Base-by-base conservation (phyloP, 2,113 vertebrate species). In the Coptodon rendalli region DNA sequence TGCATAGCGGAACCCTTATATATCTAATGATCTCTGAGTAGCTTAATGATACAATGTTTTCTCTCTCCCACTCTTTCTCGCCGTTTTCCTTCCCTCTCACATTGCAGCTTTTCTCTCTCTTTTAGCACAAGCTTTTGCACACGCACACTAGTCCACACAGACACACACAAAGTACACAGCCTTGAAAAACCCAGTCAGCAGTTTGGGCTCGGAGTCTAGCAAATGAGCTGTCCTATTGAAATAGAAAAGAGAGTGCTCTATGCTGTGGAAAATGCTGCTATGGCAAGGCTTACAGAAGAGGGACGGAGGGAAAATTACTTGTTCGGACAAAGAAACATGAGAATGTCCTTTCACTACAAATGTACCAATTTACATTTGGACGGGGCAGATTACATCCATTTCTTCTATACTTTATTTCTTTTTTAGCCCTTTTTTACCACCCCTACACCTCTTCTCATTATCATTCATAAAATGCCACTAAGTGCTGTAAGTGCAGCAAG, bases 171-270 rank as follows among this genome's bases (percentile, higher is more conserved):
- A 93, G 87, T 89, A 92, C 90, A 88, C 92, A 84, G 92, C 91
- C 89, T 94, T 95, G 93, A 96, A 97, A 95, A 90, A 87, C 93
- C 86, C 93, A 95, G 96, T 97, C 96, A 97, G 97, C 96, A 97
- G 91, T 96, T 97, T 95, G 89, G 93, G 93, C 87, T 92, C 8
- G 84, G 95, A 96, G 95, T 96, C 95, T 96, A 95, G 97, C 95
- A 97, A 97, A 97, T 97, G 96, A 97, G 97, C 96, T 97, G 96
- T 97, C 96, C 95, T 96, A 96, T 96, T 96, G 96, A 96, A 96
- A 97, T 95, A 95, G 95, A 96, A 96, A 95, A 95, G 93, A 94
- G 94, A 95, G 94, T 90, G 91, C 93, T 94, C 94, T 82, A 90
- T 94, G 92, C 94, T 93, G 94, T 95, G 95, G 94, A 96, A 97